phyloP scores from a whole-genome alignment of 2,888 invertebrate species.

The Copidosoma aretas region DNA sequence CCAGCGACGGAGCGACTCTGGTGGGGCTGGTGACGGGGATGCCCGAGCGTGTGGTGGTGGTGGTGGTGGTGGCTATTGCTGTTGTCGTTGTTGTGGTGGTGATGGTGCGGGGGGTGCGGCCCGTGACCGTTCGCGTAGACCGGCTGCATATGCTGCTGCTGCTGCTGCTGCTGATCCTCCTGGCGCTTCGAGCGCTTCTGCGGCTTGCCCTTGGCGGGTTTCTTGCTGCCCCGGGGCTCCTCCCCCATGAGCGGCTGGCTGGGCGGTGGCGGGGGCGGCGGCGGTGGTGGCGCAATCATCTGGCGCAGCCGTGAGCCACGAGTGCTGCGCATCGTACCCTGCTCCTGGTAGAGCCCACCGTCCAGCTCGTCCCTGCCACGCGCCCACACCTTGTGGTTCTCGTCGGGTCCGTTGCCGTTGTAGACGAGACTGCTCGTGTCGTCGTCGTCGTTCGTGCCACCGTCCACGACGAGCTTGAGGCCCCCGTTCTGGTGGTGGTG shows the following conservation, averaged over 20 bases:
- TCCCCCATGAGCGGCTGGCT: conserved; percentile 52
- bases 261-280: conserved; percentile 65
- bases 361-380: conserved; percentile 79
- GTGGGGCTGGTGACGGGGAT: conserved; percentile 47
- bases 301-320: conserved; percentile 77
- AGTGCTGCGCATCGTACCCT: conserved; percentile 64
- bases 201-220: conserved; percentile 56
- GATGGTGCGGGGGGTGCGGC: conserved; percentile 40
- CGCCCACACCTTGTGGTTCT: conserved; percentile 94
- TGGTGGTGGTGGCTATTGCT: no score
- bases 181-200: conserved; percentile 56
- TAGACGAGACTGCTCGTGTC: conserved; percentile 70
- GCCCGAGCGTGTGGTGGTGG: conserved; percentile 55
- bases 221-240: conserved; percentile 52
- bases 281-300: conserved; percentile 83
- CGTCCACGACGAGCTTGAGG: conserved; percentile 35
- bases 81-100: no score
- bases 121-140: conserved; percentile 60
- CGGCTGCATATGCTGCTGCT: conserved; percentile 58
- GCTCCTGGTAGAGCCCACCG: conserved; percentile 73
- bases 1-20: no score
- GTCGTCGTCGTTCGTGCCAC: conserved; percentile 56
- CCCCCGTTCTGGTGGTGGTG: conserved; percentile 26
- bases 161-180: conserved; percentile 61
- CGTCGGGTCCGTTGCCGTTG: conserved; percentile 90